These are phyloP conservation scores for Dolichotis patagonum DNA, from an alignment of 2,113 vertebrate species.

Conservation along the genomic window DNA sequence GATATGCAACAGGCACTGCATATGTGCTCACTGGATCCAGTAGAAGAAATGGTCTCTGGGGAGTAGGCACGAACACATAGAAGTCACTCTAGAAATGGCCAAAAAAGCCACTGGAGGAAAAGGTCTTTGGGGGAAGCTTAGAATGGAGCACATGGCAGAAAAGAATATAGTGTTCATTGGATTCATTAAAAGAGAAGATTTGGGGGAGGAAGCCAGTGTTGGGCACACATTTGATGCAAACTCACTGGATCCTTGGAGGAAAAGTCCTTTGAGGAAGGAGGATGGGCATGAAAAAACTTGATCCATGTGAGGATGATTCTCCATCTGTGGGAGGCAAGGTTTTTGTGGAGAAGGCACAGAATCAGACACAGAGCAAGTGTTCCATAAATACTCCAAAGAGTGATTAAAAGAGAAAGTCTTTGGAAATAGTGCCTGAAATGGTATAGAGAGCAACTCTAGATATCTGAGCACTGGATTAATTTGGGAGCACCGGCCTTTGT, in stretches of 20 bases:
- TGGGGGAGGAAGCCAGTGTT: not conserved
- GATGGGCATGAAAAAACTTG: slow-evolving; percentile 19
- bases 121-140: slow-evolving; percentile 24
- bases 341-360: slow-evolving; percentile 52
- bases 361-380: not conserved
- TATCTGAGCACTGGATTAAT: slow-evolving; percentile 51
- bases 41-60: slow-evolving; percentile 21
- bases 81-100: slow-evolving; percentile 43
- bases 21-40: not conserved
- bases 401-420: slow-evolving; percentile 39
- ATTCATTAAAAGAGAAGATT: slow-evolving; percentile 43
- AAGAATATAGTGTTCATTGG: slow-evolving; percentile 11
- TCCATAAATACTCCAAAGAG: slow-evolving; percentile 48
- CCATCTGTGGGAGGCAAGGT: slow-evolving; percentile 42
- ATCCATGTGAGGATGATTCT: slow-evolving; percentile 18
- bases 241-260: slow-evolving; percentile 15
- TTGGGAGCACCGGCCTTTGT: slow-evolving; percentile 34
- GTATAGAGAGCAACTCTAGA: slow-evolving; percentile 21
- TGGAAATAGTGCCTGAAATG: slow-evolving; percentile 44
- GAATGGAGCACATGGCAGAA: slow-evolving; percentile 15
- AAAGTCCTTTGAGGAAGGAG: not conserved
- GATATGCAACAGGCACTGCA: slow-evolving; percentile 34
- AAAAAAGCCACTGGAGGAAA: not conserved
- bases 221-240: not conserved
- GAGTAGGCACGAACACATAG: slow-evolving; percentile 18